Percentiles rank a stretch among this genome's conserved stretches.
These are phyloP conservation scores for Chrysaora quinquecirrha DNA, from an alignment of 30 jellyfish, hydroid and myxozoan species.

Conservation along the genomic window DNA sequence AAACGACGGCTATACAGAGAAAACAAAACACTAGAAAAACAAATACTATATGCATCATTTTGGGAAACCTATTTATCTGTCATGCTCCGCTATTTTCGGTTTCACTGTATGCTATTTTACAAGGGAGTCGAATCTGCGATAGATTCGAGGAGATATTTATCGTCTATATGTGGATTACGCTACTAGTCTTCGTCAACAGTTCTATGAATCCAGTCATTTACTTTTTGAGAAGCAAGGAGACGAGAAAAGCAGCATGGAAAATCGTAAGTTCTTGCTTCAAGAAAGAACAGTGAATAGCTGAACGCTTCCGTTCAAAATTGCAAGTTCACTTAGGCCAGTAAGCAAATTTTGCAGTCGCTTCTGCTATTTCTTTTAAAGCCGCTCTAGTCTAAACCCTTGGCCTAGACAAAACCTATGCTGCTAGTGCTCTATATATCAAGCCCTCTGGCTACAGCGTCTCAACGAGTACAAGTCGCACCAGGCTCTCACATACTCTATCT, in stretches of 20 bases:
- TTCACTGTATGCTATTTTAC: background rate
- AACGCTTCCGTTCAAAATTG: no score
- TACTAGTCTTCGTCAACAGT: conserved; percentile 37
- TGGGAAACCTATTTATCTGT: conserved; percentile 11
- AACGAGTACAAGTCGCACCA: no score
- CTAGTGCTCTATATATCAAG: no score
- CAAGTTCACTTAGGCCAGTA: no score
- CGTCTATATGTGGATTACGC: conserved; percentile 10
- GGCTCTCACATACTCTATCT: no score
- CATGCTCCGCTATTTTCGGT: conserved; percentile 12
- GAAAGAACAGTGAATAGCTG: no score
- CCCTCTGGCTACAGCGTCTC: no score
- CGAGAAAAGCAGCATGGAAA: conserved; percentile 35
- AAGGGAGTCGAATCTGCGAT: conserved; percentile 8
- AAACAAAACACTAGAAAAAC: conserved; percentile 17
- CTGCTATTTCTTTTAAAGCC: no score
- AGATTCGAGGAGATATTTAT: conserved; percentile 5
- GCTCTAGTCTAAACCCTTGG: no score
- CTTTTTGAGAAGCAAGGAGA: conserved; percentile 36
- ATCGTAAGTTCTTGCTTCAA: conserved; percentile 4
- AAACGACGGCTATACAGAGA: background rate
- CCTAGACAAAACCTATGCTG: no score
- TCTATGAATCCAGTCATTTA: conserved; percentile 37
- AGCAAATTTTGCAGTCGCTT: no score
- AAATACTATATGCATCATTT: conserved; percentile 9